These are phyloP conservation scores for Actinostola sp. DNA, from an alignment of 92 coral and sea anemone species.

Conservation along the genomic window DNA sequence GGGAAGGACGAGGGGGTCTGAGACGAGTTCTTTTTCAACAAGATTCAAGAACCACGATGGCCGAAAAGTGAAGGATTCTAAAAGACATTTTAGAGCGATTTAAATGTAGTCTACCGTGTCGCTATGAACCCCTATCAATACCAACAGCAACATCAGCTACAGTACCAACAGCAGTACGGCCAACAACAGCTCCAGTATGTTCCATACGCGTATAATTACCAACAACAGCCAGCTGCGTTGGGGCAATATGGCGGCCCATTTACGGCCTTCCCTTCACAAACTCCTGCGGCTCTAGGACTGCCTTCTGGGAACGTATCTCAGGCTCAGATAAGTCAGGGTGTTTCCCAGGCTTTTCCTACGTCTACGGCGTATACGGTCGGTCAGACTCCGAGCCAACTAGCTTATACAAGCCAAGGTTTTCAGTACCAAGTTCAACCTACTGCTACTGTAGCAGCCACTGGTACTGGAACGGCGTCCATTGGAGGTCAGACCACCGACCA, in stretches of 20 bases:
- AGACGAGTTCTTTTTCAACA: constrained; percentile 1
- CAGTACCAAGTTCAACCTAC: constrained; percentile 47
- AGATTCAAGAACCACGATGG: constrained; percentile 2
- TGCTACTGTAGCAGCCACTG: too few relatives aligned
- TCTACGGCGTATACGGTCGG: constrained; percentile 25
- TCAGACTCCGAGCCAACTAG: constrained; percentile 27
- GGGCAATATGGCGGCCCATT: constrained; percentile 60
- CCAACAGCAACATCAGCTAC: constrained; percentile 85
- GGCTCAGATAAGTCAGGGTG: constrained; percentile 35
- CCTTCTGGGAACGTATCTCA: constrained; percentile 18
- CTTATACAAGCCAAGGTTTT: constrained; percentile 30
- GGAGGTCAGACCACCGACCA: constrained; percentile 57
- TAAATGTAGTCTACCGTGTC: background rate
- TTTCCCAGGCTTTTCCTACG: constrained; percentile 29
- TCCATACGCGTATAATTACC: constrained; percentile 65
- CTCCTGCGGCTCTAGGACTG: constrained; percentile 27
- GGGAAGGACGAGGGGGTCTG: constrained; percentile 5
- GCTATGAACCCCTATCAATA: constrained; percentile 84
- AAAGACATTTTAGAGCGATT: background rate
- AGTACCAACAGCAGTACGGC: constrained; percentile 74
- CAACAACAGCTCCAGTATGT: constrained; percentile 65
- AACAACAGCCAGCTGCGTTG: constrained; percentile 42
- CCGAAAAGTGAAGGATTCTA: background rate
- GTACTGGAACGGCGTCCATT: too few relatives aligned
- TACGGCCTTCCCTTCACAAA: constrained; percentile 37